These are phyloP conservation scores for Bathynomus jamesi DNA, from an alignment of 1,140 invertebrate genomes.

Conservation along the genomic window DNA sequence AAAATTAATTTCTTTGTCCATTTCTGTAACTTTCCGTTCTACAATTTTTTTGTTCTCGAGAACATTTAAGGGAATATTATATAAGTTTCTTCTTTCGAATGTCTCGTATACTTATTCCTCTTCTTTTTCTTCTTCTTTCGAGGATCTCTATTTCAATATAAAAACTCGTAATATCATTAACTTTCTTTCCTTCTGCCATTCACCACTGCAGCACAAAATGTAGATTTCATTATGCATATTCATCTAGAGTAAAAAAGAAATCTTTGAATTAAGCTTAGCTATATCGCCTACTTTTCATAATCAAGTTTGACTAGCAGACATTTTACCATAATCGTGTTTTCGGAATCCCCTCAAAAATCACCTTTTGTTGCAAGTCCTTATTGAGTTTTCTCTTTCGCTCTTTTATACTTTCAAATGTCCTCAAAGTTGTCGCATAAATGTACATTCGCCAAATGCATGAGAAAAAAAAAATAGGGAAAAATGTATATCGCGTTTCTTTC, in stretches of 20 bases:
- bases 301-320: slow-evolving; percentile 23
- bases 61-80: too few species aligned
- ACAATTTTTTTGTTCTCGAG: too few species aligned
- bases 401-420: slow-evolving; percentile 14
- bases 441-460: neutral
- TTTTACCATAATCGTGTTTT: slow-evolving; percentile 31
- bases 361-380: slow-evolving; percentile 11
- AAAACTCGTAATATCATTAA: too few species aligned
- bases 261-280: slow-evolving; percentile 1
- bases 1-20: too few species aligned
- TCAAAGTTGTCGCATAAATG: neutral
- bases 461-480: neutral
- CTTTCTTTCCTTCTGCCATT: neutral
- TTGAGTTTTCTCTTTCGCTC: slow-evolving; percentile 10
- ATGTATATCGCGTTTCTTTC: neutral
- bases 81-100: too few species aligned
- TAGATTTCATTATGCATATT: slow-evolving; percentile 14
- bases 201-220: neutral
- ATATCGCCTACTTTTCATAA: slow-evolving; percentile 32
- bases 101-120: too few species aligned
- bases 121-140: too few species aligned
- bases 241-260: slow-evolving; percentile 4
- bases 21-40: too few species aligned
- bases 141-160: too few species aligned
- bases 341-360: slow-evolving; percentile 14